These are phyloP conservation scores for Thamnophis sirtalis DNA, from an alignment of 2,113 vertebrate species.

Conservation along the genomic window DNA sequence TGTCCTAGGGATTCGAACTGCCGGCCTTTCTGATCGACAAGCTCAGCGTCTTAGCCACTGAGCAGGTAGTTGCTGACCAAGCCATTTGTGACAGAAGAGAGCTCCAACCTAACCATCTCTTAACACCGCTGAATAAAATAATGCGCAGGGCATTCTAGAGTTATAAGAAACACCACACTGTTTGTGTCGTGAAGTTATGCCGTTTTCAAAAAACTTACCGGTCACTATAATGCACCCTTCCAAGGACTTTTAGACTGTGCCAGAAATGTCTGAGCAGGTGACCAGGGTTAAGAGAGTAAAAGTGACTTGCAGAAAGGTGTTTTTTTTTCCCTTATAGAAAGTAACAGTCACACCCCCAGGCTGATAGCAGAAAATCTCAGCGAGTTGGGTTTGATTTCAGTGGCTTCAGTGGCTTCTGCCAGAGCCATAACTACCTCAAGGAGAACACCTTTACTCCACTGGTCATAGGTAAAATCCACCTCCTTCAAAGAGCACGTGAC, in stretches of 20 bases:
- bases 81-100: background rate
- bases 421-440: background rate
- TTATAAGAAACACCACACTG: background rate
- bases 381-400: background rate
- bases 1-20: too few relatives aligned
- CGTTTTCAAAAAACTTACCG: background rate
- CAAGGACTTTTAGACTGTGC: background rate
- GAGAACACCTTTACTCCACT: background rate
- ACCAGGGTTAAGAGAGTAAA: background rate
- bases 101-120: background rate
- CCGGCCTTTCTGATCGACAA: too few relatives aligned
- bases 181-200: background rate
- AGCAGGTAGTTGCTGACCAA: background rate
- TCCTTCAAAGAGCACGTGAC: background rate
- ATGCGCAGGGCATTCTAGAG: background rate
- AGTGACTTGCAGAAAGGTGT: background rate
- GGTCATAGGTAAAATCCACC: background rate
- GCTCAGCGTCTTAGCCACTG: too few relatives aligned
- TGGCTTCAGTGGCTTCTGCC: background rate
- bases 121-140: background rate
- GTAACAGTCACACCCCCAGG: background rate
- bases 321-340: background rate
- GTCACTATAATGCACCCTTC: background rate
- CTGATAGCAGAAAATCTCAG: background rate
- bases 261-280: background rate